Evolutionary conservation across 2,113 vertebrate genomes (phyloP).

Genomic region (Vombatus ursinus): DNA sequence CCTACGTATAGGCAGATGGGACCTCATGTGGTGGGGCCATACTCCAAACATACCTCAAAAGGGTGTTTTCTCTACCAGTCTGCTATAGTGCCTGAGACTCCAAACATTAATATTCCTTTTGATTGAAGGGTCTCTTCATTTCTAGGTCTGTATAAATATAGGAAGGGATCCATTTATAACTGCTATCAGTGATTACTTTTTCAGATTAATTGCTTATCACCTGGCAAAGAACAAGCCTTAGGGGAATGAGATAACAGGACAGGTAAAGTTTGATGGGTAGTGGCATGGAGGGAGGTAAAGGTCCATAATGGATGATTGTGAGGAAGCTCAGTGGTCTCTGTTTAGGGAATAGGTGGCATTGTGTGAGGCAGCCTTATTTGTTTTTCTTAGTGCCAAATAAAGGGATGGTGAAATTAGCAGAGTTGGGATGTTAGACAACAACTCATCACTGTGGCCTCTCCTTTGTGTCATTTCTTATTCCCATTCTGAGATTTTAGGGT

Average conservation of each 20-base stretch:
- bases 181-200: neutral
- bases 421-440: neutral
- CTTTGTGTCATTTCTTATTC: neutral
- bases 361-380: neutral
- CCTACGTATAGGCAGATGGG: neutral
- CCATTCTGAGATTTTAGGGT: neutral
- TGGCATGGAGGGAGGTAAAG: neutral
- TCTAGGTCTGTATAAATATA: too few species aligned
- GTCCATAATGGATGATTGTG: neutral
- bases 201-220: neutral
- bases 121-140: too few species aligned
- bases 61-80: neutral
- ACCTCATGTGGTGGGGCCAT: too few species aligned
- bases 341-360: neutral
- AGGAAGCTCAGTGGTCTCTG: neutral
- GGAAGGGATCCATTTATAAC: neutral
- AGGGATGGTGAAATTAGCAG: neutral
- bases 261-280: neutral
- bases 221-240: too few species aligned
- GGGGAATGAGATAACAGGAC: neutral
- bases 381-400: neutral
- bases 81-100: neutral
- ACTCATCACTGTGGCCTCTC: neutral
- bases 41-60: neutral
- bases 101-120: too few species aligned